Evolutionary conservation across 2,797 vertebrate genomes (phyloP), one percentile per base, ranked within the genome.

Genomic region (Gadopsis bispinosus): DNA sequence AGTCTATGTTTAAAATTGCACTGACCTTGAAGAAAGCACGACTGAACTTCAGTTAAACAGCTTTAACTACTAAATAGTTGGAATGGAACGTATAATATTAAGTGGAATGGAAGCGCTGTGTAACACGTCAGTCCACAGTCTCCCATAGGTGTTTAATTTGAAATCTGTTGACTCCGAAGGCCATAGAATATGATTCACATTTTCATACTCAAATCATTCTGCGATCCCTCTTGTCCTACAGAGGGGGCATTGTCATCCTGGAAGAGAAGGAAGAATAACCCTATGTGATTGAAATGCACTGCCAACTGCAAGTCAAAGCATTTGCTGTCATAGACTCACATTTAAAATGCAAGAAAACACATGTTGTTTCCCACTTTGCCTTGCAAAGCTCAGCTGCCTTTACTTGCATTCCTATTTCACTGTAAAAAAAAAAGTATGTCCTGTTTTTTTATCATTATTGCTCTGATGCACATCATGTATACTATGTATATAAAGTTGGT

Each of bases 11-110:
- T 54, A 55, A 75, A 50, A 65, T 43, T 56, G 9, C 22, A 64
- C 48, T 73, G 53, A 86, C 67, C 77, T 80, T 77, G 64, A 69
- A 39, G 55, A 76, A 73, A 63, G 39, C 54, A 26, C 0, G 1
- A 41, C 45, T 62, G n/a, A 58, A 29, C 39, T 65, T 61, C 0
- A 74, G 45, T 75, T 35, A 16, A 64, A 69, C 22, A 51, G 37
- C 56, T 61, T 64, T 35, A 20, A 72, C 33, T 48, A 41, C n/a
- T 35, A 48, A 37, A 74, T 31, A 16, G 20, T 16, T 29, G 8
- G 33, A 6, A 48, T 39, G 37, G 37, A 39, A 10, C 9, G 37
- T 39, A 11, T 11, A 39, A 39, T 37, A 41, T 31, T 50, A 13
- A n/a, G 39, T 64, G 9, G 26, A 26, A 26, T 26, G 26, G 26